phyloP scores from a whole-genome alignment of 1,140 invertebrate species.

The Cydia pomonella region DNA sequence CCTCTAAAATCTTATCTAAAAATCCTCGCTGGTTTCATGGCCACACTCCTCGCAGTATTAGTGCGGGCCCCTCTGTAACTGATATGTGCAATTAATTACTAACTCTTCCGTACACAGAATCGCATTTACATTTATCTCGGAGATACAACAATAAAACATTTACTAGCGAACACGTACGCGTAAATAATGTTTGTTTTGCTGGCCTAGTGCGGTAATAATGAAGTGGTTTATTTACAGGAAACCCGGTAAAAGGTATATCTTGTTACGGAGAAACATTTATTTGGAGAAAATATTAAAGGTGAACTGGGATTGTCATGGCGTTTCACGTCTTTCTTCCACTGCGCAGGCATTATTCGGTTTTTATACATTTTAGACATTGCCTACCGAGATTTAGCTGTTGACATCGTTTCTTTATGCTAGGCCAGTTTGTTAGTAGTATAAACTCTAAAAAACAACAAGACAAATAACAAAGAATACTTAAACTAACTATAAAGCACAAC shows the following conservation, averaged over 20 bases:
- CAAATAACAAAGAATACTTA: too few relatives aligned
- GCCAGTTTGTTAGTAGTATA: too few relatives aligned
- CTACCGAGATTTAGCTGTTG: too few relatives aligned
- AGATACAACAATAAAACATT: slow-evolving; percentile 26
- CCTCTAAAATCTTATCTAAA: too few relatives aligned
- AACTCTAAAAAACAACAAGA: too few relatives aligned
- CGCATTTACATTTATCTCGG: slow-evolving; percentile 21
- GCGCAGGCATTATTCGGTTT: too few relatives aligned
- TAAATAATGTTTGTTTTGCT: slow-evolving; percentile 11
- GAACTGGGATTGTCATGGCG: neutral
- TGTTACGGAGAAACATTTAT: neutral
- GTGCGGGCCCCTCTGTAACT: neutral
- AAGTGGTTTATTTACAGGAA: slow-evolving; percentile 1
- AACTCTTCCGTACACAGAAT: slow-evolving; percentile 16
- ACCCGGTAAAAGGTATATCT: neutral
- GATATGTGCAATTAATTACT: slow-evolving; percentile 32
- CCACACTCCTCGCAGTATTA: neutral
- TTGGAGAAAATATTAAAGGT: neutral
- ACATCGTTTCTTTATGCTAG: too few relatives aligned
- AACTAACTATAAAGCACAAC: too few relatives aligned
- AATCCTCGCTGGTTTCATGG: neutral
- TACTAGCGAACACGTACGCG: neutral
- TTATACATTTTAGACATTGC: too few relatives aligned
- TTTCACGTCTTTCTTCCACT: too few relatives aligned
- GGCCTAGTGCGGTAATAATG: slow-evolving; percentile 13